Base-by-base conservation (phyloP, 2,113 vertebrate species). In the Nothocercus julius region DNA sequence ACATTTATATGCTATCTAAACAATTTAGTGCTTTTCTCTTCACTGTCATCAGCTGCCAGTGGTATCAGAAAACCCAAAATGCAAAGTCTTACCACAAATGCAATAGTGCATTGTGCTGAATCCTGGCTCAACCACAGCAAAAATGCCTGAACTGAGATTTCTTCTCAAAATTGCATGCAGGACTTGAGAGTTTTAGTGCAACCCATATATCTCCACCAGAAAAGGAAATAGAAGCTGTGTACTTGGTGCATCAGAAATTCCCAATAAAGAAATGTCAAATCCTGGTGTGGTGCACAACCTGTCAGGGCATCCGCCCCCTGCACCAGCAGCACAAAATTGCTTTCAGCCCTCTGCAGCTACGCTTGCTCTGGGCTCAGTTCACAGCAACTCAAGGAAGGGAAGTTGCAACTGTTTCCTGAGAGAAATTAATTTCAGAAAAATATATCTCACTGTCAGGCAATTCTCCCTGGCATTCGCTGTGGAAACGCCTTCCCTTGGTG, bases 71-170 rank as follows among this genome's bases (percentile, higher is more conserved):
- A 53, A 24, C 12, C 49, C 59, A 11, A 36, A 72, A 59, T 40
- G 36, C 38, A 30, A 42, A 32, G 11, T 1, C 16, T 7, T 19
- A 10, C 7, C 47, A 73, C 38, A 64, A 22, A 63, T 1, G 25
- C 1, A 3, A 14, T 18, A 0, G 0, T 5, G 4, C 0, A 0
- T 13, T 2, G 9, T 13, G 5, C 4, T 34, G 81, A 32, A 10
- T 13, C 0, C 0, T 3, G 40, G 58, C 28, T 27, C 10, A 70
- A 20, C 15, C 69, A 15, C 34, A 13, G n/a, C 28, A 24, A 22
- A 2, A 27, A 9, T 3, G 12, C 20, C 67, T 51, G 2, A 6
- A 2, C 13, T 6, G 58, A 36, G 7, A 25, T 32, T 56, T 59
- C 45, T 25, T 27, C 32, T 67, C 38, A n/a, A 73, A 56, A 56